Evolutionary conservation across 2,797 vertebrate genomes (phyloP).

Genomic region (Harpagifer antarcticus): DNA sequence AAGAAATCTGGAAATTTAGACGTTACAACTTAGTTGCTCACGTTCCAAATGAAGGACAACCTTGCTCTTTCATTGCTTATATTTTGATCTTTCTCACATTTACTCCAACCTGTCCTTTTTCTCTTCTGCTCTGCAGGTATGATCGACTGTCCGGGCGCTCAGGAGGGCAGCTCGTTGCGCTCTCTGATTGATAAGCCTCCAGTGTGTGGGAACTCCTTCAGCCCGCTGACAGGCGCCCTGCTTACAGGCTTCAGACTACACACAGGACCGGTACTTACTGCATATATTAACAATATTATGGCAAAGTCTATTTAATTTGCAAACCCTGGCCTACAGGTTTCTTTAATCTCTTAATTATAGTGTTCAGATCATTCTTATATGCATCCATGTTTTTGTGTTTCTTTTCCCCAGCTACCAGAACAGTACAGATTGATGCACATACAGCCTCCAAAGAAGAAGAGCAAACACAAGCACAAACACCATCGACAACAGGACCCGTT

Average conservation of each 20-base stretch:
- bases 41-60: too few relatives aligned
- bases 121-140: conserved; percentile 83
- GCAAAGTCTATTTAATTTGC: background rate
- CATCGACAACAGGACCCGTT: conserved; percentile 95
- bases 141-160: conserved; percentile 95
- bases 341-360: background rate
- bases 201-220: conserved; percentile 96
- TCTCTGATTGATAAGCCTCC: conserved; percentile 97
- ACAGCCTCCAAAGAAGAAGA: conserved; percentile 98
- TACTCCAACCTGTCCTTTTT: background rate
- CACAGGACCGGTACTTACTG: conserved; percentile 91
- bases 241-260: conserved; percentile 97
- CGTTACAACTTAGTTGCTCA: too few relatives aligned
- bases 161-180: conserved; percentile 95
- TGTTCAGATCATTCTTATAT: background rate
- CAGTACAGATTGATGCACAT: conserved; percentile 98
- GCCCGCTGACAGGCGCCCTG: conserved; percentile 93
- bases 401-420: conserved; percentile 89
- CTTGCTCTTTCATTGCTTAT: background rate
- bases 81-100: background rate
- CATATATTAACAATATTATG: background rate
- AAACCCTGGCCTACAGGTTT: background rate
- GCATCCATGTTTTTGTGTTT: conserved; percentile 23
- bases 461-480: conserved; percentile 96
- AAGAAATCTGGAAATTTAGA: too few relatives aligned